Evolutionary conservation across 2,113 vertebrate species (phyloP).

Genomic region (Protobothrops flavoviridis): DNA sequence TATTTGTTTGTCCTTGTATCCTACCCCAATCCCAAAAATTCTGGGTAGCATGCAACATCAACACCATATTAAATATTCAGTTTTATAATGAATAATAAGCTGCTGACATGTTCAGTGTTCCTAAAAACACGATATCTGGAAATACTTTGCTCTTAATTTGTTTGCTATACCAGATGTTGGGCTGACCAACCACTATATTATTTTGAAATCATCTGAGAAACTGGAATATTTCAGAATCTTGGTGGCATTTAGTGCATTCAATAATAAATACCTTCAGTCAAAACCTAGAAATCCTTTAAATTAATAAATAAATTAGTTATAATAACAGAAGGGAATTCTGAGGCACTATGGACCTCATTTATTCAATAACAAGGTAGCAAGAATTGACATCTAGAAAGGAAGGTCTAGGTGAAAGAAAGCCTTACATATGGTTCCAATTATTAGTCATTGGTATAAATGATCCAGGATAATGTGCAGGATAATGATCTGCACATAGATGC

Average conservation of each 20-base stretch:
- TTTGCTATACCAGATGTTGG: constrained; percentile 60
- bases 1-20: not conserved
- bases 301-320: constrained; percentile 8
- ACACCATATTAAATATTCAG: not conserved
- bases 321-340: not conserved
- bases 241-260: constrained; percentile 40
- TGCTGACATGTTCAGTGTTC: constrained; percentile 65
- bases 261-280: constrained; percentile 37
- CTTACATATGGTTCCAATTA: not conserved
- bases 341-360: not conserved
- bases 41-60: not conserved
- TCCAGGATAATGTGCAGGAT: not conserved
- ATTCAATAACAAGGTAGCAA: not conserved
- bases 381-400: not conserved
- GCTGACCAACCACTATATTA: constrained; percentile 54
- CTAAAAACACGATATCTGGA: constrained; percentile 61
- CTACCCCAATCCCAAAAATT: not conserved
- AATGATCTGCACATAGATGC: not conserved
- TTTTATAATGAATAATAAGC: not conserved
- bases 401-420: not conserved
- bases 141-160: constrained; percentile 67
- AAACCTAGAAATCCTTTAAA: not conserved
- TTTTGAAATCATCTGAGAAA: constrained; percentile 42
- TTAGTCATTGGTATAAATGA: not conserved
- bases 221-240: constrained; percentile 43